Evolutionary conservation across 2,113 vertebrate species (phyloP).

Genomic region (Lichenostomus cassidix): DNA sequence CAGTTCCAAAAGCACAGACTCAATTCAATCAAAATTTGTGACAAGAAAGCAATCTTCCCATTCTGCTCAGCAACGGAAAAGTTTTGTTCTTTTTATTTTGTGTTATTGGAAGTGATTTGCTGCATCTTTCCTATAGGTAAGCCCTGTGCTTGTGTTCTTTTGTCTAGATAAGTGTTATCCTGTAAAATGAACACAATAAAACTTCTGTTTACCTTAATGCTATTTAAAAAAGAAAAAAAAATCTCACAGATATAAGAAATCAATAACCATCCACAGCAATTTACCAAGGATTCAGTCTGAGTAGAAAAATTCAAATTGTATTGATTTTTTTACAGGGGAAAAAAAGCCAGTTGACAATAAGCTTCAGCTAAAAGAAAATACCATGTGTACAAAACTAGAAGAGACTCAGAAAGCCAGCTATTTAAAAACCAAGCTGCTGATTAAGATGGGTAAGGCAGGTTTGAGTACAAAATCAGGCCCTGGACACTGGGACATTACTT

Average conservation of each 20-base stretch:
- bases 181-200: constrained; percentile 64
- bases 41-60: constrained; percentile 65
- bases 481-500: neutral
- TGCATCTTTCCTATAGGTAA: constrained; percentile 50
- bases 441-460: neutral
- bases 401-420: constrained; percentile 12
- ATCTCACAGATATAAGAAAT: constrained; percentile 70
- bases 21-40: constrained; percentile 73
- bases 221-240: constrained; percentile 49
- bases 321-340: constrained; percentile 55
- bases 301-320: constrained; percentile 73
- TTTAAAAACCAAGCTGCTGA: constrained; percentile 13
- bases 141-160: constrained; percentile 48
- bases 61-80: constrained; percentile 46
- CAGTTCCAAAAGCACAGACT: constrained; percentile 45
- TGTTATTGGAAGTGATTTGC: constrained; percentile 54
- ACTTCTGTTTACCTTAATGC: constrained; percentile 71
- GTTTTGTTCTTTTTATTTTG: constrained; percentile 54
- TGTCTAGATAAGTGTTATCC: constrained; percentile 73
- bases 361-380: constrained; percentile 11
- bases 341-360: constrained; percentile 12
- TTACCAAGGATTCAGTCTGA: constrained; percentile 65
- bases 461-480: neutral
- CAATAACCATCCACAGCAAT: constrained; percentile 74
- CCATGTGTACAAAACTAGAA: constrained; percentile 1